Conservation (phyloP, 2,888 invertebrate species). For the Pilophorus perplexus region DNA sequence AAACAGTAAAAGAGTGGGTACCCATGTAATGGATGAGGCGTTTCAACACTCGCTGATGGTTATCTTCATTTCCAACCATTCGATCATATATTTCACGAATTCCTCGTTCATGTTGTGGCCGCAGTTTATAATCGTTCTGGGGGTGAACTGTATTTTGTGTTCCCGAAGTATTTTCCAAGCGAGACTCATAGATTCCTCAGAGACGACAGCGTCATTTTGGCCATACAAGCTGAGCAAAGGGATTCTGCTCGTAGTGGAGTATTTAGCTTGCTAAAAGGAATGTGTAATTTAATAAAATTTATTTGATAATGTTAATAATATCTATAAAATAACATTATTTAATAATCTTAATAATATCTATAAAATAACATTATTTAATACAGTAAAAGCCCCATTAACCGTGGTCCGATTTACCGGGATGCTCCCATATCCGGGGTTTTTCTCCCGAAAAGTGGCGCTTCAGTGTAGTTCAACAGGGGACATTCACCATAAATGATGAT, state of each 20-base stretch:
- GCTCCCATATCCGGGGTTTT: too few species aligned
- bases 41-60: too few species aligned
- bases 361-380: too few species aligned
- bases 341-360: too few species aligned
- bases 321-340: too few species aligned
- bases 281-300: not conserved
- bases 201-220: slow-evolving; percentile 12
- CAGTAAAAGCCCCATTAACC: too few species aligned
- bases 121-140: not conserved
- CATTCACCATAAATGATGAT: not conserved
- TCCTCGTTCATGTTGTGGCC: slow-evolving; percentile 9
- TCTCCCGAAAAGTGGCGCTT: not conserved
- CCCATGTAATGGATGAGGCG: too few species aligned
- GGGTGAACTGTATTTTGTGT: slow-evolving; percentile 6
- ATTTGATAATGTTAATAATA: too few species aligned
- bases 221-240: slow-evolving; percentile 26
- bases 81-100: slow-evolving; percentile 9
- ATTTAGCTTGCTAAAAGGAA: not conserved
- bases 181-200: slow-evolving; percentile 3
- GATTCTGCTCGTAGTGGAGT: not conserved
- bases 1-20: too few species aligned
- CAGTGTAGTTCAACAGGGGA: not conserved
- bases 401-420: too few species aligned
- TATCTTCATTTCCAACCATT: slow-evolving; percentile 28
- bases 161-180: not conserved